Conservation (phyloP, 2,797 vertebrate species). For the Lophura swinhoii region DNA sequence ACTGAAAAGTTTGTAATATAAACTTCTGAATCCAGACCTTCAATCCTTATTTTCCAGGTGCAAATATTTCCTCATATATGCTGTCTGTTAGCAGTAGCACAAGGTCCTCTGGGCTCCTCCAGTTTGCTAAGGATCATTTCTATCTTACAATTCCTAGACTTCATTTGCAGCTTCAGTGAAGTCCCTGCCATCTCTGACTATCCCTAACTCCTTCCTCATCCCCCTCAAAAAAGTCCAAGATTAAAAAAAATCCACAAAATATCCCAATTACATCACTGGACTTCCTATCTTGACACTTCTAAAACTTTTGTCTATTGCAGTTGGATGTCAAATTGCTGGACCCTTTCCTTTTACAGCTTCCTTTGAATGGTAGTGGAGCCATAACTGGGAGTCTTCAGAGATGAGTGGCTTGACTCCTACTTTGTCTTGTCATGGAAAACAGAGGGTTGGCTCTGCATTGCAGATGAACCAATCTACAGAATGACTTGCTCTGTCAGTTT, state of each 20-base stretch:
- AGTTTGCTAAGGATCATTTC: neutral
- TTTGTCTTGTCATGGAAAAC: neutral
- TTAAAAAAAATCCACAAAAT: neutral
- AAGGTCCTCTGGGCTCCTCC: neutral
- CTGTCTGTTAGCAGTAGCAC: neutral
- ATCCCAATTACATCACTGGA: accelerated
- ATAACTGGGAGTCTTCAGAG: neutral
- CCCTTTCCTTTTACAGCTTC: neutral
- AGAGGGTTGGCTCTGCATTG: accelerated
- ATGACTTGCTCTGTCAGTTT: neutral
- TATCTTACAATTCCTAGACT: neutral
- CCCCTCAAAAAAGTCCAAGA: neutral
- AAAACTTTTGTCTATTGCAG: neutral
- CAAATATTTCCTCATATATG: neutral
- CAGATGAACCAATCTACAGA: neutral
- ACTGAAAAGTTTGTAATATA: neutral
- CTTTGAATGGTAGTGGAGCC: neutral
- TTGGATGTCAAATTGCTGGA: neutral
- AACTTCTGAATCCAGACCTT: neutral
- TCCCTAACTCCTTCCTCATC: neutral
- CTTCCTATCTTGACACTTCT: neutral
- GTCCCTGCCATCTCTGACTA: neutral
- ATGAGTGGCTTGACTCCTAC: neutral
- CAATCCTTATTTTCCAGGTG: neutral
- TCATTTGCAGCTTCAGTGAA: neutral